phyloP scores from a whole-genome alignment of 1,140 invertebrate species.

The Brachionus manjavacas region DNA sequence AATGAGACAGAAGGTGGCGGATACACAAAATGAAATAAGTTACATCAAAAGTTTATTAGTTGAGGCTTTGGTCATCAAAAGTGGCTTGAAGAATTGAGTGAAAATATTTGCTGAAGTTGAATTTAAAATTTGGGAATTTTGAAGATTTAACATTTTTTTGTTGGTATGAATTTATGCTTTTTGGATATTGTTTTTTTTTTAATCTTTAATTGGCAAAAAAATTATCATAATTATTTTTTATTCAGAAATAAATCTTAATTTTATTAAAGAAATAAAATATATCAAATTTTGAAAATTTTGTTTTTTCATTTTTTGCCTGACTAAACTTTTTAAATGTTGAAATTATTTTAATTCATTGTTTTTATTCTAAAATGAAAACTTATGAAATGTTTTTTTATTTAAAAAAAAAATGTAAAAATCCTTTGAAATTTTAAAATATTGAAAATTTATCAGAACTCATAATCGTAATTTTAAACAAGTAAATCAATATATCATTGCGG shows the following conservation, averaged over 20 bases:
- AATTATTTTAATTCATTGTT: too few species aligned
- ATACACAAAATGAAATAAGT: constrained; percentile 28
- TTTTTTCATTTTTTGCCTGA: too few species aligned
- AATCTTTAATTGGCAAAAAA: background rate
- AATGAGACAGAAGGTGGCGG: background rate
- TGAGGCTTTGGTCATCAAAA: constrained; percentile 6
- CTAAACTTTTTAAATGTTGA: too few species aligned
- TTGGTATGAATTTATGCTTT: background rate
- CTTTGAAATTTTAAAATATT: too few species aligned
- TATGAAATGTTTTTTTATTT: too few species aligned
- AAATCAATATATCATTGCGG: too few species aligned
- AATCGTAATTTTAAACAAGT: too few species aligned
- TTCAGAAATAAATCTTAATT: background rate
- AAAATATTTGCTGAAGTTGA: background rate
- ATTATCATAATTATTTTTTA: background rate
- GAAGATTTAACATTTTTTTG: background rate
- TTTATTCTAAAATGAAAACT: too few species aligned
- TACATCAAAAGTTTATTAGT: constrained; percentile 37
- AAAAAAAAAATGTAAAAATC: too few species aligned
- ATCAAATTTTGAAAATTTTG: too few species aligned
- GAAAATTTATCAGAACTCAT: too few species aligned
- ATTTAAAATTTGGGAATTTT: background rate
- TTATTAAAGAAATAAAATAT: background rate
- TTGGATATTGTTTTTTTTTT: background rate
- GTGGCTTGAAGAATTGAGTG: background rate